Evolutionary conservation across 2,797 vertebrate species (phyloP), one percentile per base, ranked within the genome.

Genomic region (Melanotaenia nigrans): DNA sequence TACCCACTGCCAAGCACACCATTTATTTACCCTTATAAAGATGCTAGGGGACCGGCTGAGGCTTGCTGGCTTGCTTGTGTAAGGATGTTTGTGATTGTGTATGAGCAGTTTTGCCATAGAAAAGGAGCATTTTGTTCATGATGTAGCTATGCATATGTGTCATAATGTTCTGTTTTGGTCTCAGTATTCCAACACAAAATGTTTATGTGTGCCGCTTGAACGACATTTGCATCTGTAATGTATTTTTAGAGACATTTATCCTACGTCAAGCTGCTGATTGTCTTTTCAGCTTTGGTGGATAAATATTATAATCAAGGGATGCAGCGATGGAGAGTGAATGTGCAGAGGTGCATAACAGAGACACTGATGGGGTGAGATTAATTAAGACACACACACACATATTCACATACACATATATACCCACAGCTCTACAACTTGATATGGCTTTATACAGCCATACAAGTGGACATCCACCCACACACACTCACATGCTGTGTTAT

Each of bases 1-100:
- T 95, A 96, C 95, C 95, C 93, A 93, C 94, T 89, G 94, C 95
- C 96, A 96, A 96, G 95, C 96, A 93, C 91, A 90, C 94, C 94
- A 96, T 96, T 95, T 96, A 96, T 96, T 92, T 92, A 92, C 83
- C 81, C 90, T 94, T 96, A 95, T 96, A 95, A 95, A 93, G 93
- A 94, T 94, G 92, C 91, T 91, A 87, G 90, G 85, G 83, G 87
- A 89, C 85, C 79, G 76, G 76, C 89, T 87, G 87, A 67, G 73
- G 65, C 76, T 85, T 80, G 33, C 68, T 73, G 75, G 84, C 70
- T 55, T 83, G 65, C 72, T 62, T 89, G 78, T 83, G 70, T 66
- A 9, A 32, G 63, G 65, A 18, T 61, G 49, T 36, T 16, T 55
- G 32, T 70, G 55, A 40, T 40, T 61, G 65, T 67, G 54, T 61